These are phyloP conservation scores for Sebastes flavidus DNA, from an alignment of 2,797 vertebrate genomes.

Conservation along the genomic window DNA sequence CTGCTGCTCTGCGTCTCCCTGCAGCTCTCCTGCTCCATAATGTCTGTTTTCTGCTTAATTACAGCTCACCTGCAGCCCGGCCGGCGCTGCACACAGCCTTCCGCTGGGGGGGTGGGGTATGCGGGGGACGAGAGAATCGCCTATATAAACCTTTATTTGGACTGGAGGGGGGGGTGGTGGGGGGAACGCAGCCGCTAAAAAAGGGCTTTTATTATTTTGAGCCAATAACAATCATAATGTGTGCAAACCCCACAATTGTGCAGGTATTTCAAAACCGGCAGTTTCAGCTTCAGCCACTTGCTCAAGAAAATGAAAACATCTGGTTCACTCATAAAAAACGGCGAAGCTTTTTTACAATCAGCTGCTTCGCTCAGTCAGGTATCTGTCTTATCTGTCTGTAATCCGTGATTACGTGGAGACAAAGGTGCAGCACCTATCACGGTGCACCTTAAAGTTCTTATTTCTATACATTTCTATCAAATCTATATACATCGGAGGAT, in stretches of 20 bases:
- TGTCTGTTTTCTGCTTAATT: conserved; percentile 73
- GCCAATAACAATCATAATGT: conserved; percentile 73
- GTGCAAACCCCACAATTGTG: conserved; percentile 66
- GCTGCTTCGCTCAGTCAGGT: neutral
- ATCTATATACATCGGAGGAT: neutral
- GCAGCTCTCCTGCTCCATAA: conserved; percentile 68
- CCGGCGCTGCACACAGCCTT: conserved; percentile 57
- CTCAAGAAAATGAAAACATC: conserved; percentile 60
- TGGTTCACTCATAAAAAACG: conserved; percentile 36
- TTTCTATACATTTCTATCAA: neutral
- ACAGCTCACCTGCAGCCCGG: conserved; percentile 76
- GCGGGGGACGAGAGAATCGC: neutral
- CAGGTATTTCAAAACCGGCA: conserved; percentile 57
- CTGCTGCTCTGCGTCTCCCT: conserved; percentile 55
- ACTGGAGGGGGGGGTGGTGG: neutral
- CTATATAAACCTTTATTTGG: conserved; percentile 68
- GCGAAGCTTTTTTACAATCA: conserved; percentile 1
- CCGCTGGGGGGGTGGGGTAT: neutral
- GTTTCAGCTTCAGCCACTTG: conserved; percentile 3
- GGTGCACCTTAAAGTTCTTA: neutral
- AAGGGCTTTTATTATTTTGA: conserved; percentile 72
- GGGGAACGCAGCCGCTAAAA: conserved; percentile 21
- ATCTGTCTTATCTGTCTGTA: neutral
- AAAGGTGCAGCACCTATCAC: neutral
- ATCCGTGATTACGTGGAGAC: neutral